Base-by-base conservation (phyloP, 2,113 vertebrate genomes). In the Paramormyrops kingsleyae region DNA sequence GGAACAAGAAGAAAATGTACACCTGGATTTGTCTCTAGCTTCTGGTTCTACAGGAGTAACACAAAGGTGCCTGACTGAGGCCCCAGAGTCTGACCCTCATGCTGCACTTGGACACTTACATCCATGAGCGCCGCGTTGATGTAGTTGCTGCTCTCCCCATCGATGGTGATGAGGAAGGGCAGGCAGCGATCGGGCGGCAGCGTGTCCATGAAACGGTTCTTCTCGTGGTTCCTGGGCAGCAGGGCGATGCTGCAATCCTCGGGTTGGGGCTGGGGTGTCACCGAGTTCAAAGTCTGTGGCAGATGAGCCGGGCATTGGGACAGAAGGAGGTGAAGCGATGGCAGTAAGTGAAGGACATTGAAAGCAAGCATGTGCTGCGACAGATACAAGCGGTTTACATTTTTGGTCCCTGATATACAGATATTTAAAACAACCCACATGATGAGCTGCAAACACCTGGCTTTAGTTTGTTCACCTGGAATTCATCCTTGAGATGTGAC, bases 111-210 rank as follows among this genome's bases (percentile, higher is more conserved):
- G 94, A 94, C 91, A 97, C 99, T 98, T 98, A 99, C 99, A 3
- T 99, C 99, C 98, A 99, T 98, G 93, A 99, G 97, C 88, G 98
- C 99, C 89, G 99, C 99, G 90, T 99, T 99, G 95, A 99, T 99
- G 95, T 99, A 99, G 96, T 99, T 99, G 95, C 98, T 99, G 95
- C 99, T 99, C 93, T 99, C 99, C 66, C 99, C 99, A 59, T 99
- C 98, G 92, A 99, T 98, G 91, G 99, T 99, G 93, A 99, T 99
- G 96, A 99, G 96, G 96, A 99, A 99, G 92, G 99, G 99, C 92
- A 99, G 96, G 95, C 99, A 99, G 96, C 99, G 97, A 93, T 99
- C 99, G 89, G 99, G 99, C 92, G 99, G 99, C 92, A 99, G 97
- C 95, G 97, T 98, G 94, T 99, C 98, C 98, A 99, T 98, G 94